phyloP scores from a whole-genome alignment of 2,888 invertebrate species.

The Trimorus sp. region DNA sequence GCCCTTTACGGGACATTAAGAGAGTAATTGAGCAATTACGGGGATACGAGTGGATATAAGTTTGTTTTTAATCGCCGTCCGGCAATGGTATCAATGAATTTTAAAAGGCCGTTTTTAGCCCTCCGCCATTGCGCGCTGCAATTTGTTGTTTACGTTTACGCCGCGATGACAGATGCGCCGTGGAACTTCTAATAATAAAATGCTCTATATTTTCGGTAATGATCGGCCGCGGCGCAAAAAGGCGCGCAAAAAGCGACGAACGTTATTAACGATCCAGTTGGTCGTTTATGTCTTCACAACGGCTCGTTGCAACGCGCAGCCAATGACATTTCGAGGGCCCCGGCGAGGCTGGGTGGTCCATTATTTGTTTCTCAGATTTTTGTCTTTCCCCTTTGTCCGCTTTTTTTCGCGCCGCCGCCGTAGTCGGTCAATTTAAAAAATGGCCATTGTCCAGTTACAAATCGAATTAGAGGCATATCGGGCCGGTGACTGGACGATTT shows the following conservation, averaged over 20 bases:
- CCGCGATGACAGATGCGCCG: neutral
- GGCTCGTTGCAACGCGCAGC: constrained; percentile 36
- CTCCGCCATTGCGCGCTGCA: too few species aligned
- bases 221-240: constrained; percentile 7
- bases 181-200: neutral
- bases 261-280: constrained; percentile 42
- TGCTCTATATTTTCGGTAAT: constrained; percentile 12
- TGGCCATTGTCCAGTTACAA: constrained; percentile 8
- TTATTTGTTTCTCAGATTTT: constrained; percentile 33
- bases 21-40: too few species aligned
- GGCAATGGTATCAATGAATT: too few species aligned
- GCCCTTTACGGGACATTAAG: too few species aligned
- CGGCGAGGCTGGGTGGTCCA: constrained; percentile 37
- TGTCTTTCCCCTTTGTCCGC: constrained; percentile 19
- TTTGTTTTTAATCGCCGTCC: too few species aligned
- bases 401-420: constrained; percentile 8
- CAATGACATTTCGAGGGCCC: constrained; percentile 44
- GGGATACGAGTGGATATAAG: too few species aligned
- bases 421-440: constrained; percentile 17
- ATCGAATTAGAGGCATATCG: neutral
- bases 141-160: neutral
- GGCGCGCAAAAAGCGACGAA: constrained; percentile 23
- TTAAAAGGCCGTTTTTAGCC: too few species aligned
- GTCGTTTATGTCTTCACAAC: constrained; percentile 49
- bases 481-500: too few species aligned